Evolutionary conservation across 2,888 invertebrate genomes (phyloP).

Genomic region (Agapostemon virescens): DNA sequence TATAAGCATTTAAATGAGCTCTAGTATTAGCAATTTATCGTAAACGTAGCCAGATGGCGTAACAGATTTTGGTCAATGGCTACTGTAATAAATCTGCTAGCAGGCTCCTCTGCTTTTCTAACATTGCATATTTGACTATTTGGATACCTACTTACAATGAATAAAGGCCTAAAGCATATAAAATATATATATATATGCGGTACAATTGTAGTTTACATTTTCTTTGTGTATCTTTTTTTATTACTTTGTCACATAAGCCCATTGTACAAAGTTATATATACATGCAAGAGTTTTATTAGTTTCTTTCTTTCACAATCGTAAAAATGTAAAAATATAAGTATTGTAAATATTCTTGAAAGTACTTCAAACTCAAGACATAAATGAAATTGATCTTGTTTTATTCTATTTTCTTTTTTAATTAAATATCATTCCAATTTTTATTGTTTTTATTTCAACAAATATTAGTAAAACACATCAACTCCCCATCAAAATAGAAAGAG

Average conservation of each 20-base stretch:
- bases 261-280: constrained; percentile 56
- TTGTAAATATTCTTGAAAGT: constrained; percentile 32
- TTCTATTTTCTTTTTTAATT: constrained; percentile 22
- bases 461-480: constrained; percentile 5
- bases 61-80: neutral
- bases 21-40: neutral
- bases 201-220: constrained; percentile 51
- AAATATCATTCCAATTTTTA: constrained; percentile 20
- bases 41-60: no score
- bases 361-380: constrained; percentile 28
- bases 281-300: constrained; percentile 41
- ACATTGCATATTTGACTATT: neutral
- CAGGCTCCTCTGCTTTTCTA: neutral
- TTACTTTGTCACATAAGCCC: constrained; percentile 44
- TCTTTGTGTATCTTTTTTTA: constrained; percentile 43
- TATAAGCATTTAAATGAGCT: no score
- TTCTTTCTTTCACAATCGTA: constrained; percentile 38
- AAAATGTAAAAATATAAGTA: constrained; percentile 55
- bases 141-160: neutral
- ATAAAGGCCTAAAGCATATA: neutral
- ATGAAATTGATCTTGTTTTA: constrained; percentile 19
- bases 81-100: neutral
- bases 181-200: neutral
- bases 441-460: constrained; percentile 13
- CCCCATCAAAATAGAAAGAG: neutral